phyloP scores from a whole-genome alignment of 2,888 invertebrate genomes.

The Galerucella pusilla region DNA sequence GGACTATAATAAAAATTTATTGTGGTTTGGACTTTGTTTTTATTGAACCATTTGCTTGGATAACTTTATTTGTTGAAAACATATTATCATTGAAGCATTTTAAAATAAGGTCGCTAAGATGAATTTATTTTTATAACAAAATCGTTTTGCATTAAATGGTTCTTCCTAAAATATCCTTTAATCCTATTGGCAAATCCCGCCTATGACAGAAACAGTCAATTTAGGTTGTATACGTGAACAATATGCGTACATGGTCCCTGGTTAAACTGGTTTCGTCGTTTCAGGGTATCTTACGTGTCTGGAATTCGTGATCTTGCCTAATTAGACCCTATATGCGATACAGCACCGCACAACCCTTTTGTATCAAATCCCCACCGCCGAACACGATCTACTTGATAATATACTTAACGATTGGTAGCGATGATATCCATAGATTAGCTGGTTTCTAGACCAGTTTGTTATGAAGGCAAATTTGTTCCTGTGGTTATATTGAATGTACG shows the following conservation, averaged over 20 bases:
- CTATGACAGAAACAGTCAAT: slow-evolving; percentile 18
- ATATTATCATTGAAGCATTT: no score
- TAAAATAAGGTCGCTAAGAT: neutral
- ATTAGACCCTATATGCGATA: slow-evolving; percentile 51
- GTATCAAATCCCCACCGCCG: slow-evolving; percentile 42
- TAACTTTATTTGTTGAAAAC: no score
- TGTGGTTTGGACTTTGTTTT: no score
- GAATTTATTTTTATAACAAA: neutral
- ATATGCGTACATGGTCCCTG: slow-evolving; percentile 26
- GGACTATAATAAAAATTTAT: no score
- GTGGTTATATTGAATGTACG: neutral
- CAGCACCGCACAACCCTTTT: slow-evolving; percentile 43
- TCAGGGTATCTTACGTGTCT: slow-evolving; percentile 47
- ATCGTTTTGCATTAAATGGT: neutral
- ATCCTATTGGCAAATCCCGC: neutral
- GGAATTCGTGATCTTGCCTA: slow-evolving; percentile 55
- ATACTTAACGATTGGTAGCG: slow-evolving; percentile 40
- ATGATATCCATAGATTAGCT: slow-evolving; percentile 32
- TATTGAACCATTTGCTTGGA: no score
- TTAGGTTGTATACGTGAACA: slow-evolving; percentile 21
- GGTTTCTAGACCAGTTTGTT: slow-evolving; percentile 1
- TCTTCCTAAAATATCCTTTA: neutral
- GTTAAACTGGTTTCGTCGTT: slow-evolving; percentile 21
- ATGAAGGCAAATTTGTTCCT: neutral
- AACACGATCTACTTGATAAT: slow-evolving; percentile 47